These are phyloP conservation scores for Stegodyphus mimosarum DNA, from an alignment of 1,140 invertebrate species.

Conservation along the genomic window DNA sequence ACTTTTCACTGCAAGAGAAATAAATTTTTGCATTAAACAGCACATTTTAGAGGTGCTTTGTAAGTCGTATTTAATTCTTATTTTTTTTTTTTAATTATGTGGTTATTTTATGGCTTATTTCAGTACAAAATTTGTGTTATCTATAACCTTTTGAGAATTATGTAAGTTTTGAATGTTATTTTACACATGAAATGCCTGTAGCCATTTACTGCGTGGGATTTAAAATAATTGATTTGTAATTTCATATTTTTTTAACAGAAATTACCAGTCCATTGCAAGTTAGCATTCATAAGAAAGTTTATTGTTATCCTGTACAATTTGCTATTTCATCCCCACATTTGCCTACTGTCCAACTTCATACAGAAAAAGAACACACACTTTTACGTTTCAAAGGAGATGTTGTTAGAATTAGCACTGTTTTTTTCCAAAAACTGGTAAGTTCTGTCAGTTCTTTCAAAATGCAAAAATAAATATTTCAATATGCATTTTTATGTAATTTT, in stretches of 20 bases:
- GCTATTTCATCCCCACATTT: constrained; percentile 84
- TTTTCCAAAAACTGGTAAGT: constrained; percentile 88
- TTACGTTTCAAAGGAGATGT: constrained; percentile 89
- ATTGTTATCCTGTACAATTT: constrained; percentile 95
- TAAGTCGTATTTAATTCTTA: too few species aligned
- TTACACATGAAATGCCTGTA: too few species aligned
- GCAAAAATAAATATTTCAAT: not conserved
- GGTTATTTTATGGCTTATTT: too few species aligned
- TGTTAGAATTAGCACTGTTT: constrained; percentile 84
- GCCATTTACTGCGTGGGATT: not conserved
- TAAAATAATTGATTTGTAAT: not conserved
- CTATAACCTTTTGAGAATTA: too few species aligned
- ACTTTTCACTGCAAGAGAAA: too few species aligned
- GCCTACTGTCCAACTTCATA: constrained; percentile 85
- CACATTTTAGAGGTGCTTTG: too few species aligned
- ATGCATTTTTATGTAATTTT: too few species aligned
- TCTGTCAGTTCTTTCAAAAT: constrained; percentile 11
- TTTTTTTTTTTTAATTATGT: too few species aligned
- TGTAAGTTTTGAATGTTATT: too few species aligned
- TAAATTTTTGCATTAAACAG: too few species aligned
- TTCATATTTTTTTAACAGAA: constrained; percentile 69
- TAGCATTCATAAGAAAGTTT: constrained; percentile 83
- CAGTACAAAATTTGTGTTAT: too few species aligned
- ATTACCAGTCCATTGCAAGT: constrained; percentile 71
- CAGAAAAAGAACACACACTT: constrained; percentile 80